A percentile compares a stretch with the other conserved stretches of the same genome.
These are phyloP conservation scores for Dicyrtomina minuta DNA, from an alignment of 2,888 invertebrate species.

Conservation along the genomic window DNA sequence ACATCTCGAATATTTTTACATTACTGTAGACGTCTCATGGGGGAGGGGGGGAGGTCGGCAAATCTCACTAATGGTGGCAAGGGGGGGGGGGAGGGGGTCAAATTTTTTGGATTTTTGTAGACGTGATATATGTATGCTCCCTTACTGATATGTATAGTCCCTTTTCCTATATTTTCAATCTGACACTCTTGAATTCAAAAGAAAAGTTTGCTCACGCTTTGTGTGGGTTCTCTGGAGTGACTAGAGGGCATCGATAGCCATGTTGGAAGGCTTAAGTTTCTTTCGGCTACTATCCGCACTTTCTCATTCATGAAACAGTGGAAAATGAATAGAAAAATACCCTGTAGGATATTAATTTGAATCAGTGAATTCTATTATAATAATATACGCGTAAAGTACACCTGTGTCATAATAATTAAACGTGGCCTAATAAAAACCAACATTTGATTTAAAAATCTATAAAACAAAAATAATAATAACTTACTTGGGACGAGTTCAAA, in stretches of 20 bases:
- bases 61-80: too few species aligned
- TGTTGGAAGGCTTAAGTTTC: slow-evolving; percentile 41
- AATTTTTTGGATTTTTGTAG: too few species aligned
- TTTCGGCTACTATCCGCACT: slow-evolving; percentile 38
- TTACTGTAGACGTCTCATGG: too few species aligned
- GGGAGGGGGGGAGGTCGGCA: too few species aligned
- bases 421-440: too few species aligned
- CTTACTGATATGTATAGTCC: too few species aligned
- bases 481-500: slow-evolving; percentile 43
- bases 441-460: too few species aligned
- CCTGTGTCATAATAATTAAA: not conserved
- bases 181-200: too few species aligned
- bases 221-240: slow-evolving; percentile 15
- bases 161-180: too few species aligned
- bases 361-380: not conserved
- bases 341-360: slow-evolving; percentile 39
- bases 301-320: slow-evolving; percentile 51
- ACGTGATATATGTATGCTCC: too few species aligned
- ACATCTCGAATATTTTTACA: too few species aligned
- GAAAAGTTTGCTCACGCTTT: slow-evolving; percentile 26
- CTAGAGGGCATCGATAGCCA: slow-evolving; percentile 42
- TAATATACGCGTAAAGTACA: not conserved
- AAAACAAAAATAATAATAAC: not conserved
- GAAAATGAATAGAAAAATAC: slow-evolving; percentile 49
- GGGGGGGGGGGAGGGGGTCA: too few species aligned